Evolutionary conservation across 2,888 invertebrate genomes (phyloP), one percentile per base, ranked within the genome.

Genomic region (Melanargia galathea): DNA sequence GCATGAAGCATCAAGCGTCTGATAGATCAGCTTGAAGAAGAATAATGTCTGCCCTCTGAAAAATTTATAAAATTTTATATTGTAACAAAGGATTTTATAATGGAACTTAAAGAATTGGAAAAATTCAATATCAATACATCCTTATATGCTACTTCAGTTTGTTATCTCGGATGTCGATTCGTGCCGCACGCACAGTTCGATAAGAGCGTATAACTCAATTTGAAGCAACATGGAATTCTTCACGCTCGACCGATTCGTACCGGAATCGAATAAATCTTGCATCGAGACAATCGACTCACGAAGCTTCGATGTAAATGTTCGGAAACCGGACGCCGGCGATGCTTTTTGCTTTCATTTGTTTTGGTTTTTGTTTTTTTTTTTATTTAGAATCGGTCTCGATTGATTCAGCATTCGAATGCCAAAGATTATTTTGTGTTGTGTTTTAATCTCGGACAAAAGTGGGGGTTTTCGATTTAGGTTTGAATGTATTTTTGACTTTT

Each of bases 281-380:
- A 57, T 57, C 57, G 57, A 57, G 57, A 57, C 57, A 57, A 57
- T 57, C 57, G 57, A 20, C 57, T 57, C 57, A 57, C 57, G 57
- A 57, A 33, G 57, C 57, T 43, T n/a, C 57, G 57, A 57, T 78
- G 77, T 78, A 79, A 76, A 75, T 76, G 66, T 56, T 65, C 72
- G 72, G 77, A 73, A 74, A 74, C 73, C 71, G 72, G 70, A 69
- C 67, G 26, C 55, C 62, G 46, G 56, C 60, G 60, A 61, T 51
- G 46, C 62, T 66, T 61, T 60, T 60, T 66, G 57, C 20, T 57
- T 35, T 52, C 33, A 10, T 33, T 33, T 52, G 33, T 22, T 51
- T 33, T 33, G 35, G 33, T 22, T 51, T 16, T 13, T 1, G 6
- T 48, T 11, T 49, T 26, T 8, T 30, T 43, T 18, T 18, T 54